These are phyloP conservation scores for Alcedo atthis DNA, from an alignment of 2,797 vertebrate species.

Conservation along the genomic window DNA sequence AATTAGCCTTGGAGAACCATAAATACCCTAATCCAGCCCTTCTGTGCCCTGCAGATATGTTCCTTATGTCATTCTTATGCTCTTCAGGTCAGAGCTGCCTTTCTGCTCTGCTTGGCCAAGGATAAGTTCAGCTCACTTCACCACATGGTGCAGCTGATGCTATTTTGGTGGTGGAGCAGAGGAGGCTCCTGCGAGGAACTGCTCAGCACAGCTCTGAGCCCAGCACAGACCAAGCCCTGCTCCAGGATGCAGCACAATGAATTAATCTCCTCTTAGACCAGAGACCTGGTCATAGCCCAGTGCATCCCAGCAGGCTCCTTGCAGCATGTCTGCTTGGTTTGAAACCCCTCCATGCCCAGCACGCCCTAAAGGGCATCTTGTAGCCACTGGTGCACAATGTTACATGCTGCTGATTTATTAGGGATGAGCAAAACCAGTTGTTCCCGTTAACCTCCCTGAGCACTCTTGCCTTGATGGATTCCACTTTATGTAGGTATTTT, in stretches of 20 bases:
- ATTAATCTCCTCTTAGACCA: not conserved
- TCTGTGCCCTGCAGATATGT: not conserved
- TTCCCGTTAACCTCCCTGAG: not conserved
- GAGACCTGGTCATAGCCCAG: not conserved
- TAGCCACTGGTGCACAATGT: not conserved
- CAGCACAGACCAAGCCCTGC: fast-evolving
- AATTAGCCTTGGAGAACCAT: not conserved
- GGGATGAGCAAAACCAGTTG: not conserved
- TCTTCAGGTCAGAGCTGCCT: not conserved
- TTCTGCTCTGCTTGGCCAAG: not conserved
- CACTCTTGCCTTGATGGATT: not conserved
- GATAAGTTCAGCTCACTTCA: not conserved
- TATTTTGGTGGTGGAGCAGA: not conserved
- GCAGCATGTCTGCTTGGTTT: fast-evolving
- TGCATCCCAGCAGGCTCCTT: fast-evolving
- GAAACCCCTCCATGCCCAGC: not conserved
- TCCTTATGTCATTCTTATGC: not conserved
- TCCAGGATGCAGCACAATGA: not conserved
- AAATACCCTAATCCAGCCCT: constrained; percentile 1
- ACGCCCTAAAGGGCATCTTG: fast-evolving
- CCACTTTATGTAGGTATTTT: not conserved
- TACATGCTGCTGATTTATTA: not conserved
- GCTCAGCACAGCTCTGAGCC: not conserved
- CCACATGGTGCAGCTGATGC: fast-evolving
- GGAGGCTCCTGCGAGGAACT: not conserved